phyloP scores from a whole-genome alignment of 2,797 vertebrate genomes.

The Petrocephalus schoutedeni region DNA sequence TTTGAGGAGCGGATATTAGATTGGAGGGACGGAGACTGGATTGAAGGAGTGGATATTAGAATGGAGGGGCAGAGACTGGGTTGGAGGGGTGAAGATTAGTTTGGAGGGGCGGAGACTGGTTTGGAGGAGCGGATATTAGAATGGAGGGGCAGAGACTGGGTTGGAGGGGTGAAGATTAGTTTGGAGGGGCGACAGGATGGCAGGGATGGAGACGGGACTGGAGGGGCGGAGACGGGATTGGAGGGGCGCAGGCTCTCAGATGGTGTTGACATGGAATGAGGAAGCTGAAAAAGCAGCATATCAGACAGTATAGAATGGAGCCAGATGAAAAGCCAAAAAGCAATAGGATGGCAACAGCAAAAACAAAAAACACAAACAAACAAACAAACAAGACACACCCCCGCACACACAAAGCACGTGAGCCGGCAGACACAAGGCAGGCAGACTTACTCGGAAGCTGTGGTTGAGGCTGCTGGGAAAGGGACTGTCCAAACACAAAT shows the following conservation, averaged over 20 bases:
- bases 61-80: too few species aligned
- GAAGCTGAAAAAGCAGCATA: neutral
- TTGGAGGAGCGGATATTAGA: too few species aligned
- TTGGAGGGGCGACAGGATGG: too few species aligned
- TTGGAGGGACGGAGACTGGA: too few species aligned
- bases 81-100: too few species aligned
- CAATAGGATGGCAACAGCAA: neutral
- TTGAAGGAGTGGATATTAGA: too few species aligned
- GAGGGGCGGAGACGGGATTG: neutral
- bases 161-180: too few species aligned
- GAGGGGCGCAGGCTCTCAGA: neutral
- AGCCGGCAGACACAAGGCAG: constrained; percentile 79
- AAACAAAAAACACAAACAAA: too few species aligned
- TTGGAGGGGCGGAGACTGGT: too few species aligned
- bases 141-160: too few species aligned
- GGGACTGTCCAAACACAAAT: constrained; percentile 99
- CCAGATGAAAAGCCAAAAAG: neutral
- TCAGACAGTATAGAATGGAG: neutral
- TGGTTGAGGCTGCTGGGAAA: constrained; percentile 98
- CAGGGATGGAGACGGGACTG: neutral
- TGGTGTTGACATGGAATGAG: neutral
- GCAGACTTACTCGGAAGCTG: constrained; percentile 99
- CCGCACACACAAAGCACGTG: constrained; percentile 62
- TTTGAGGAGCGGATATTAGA: too few species aligned
- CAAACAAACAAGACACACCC: neutral